phyloP scores from a whole-genome alignment of 2,797 vertebrate genomes.

The Picus viridis region DNA sequence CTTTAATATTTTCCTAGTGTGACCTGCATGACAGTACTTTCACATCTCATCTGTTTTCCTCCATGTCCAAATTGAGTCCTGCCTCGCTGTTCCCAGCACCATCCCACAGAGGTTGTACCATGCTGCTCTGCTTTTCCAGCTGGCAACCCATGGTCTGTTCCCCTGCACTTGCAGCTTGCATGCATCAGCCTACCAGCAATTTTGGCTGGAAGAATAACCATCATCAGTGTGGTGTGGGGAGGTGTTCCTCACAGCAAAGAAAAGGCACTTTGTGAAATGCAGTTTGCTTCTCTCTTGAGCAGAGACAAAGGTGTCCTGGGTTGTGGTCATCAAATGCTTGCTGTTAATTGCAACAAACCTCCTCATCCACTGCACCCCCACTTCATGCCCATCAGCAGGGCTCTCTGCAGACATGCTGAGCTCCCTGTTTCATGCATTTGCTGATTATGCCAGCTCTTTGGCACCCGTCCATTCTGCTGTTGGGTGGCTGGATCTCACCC shows the following conservation, averaged over 20 bases:
- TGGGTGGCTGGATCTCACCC: constrained; percentile 16
- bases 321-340: not conserved
- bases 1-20: not conserved
- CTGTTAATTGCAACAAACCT: not conserved
- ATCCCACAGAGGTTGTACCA: not conserved
- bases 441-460: not conserved
- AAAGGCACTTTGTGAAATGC: not conserved
- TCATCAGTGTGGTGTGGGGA: not conserved
- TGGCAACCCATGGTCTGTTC: not conserved
- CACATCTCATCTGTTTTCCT: not conserved
- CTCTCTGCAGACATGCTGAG: not conserved
- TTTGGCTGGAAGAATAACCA: not conserved
- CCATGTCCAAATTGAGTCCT: rapidly evolving
- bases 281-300: constrained; percentile 19
- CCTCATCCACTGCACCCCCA: rapidly evolving
- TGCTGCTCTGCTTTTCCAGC: not conserved
- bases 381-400: not conserved
- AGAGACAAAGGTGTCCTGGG: not conserved
- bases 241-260: not conserved
- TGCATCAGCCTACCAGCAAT: not conserved
- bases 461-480: constrained; percentile 10
- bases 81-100: rapidly evolving
- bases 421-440: not conserved
- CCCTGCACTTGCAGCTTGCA: not conserved
- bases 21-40: not conserved